Evolutionary conservation across 2,797 vertebrate genomes (phyloP).

Genomic region (Morus bassanus): DNA sequence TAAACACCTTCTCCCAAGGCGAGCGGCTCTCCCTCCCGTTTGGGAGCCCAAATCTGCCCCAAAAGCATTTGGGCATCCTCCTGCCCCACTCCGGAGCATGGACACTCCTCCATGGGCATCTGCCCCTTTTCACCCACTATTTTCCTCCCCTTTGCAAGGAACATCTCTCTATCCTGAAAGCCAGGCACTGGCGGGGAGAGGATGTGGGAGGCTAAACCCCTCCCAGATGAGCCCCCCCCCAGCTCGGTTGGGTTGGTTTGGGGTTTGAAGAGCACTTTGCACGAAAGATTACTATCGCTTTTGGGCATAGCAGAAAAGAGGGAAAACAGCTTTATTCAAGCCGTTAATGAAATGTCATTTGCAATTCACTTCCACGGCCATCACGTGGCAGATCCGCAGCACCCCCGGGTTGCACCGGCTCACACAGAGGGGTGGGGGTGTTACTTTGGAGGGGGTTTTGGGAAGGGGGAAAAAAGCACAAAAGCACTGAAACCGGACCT

Average conservation of each 20-base stretch:
- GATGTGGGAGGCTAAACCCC: rapidly evolving
- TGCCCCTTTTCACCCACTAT: rapidly evolving
- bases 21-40: not conserved
- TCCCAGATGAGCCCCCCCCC: too few relatives aligned
- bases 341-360: conserved; percentile 74
- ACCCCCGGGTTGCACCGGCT: not conserved
- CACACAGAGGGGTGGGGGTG: not conserved
- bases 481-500: rapidly evolving
- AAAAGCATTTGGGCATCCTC: not conserved
- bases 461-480: not conserved
- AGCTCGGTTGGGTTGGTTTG: not conserved
- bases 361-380: conserved; percentile 48
- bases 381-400: conserved; percentile 13
- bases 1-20: not conserved
- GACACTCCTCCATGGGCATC: rapidly evolving
- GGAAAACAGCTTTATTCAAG: conserved; percentile 69
- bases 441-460: not conserved
- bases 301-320: conserved; percentile 34
- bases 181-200: not conserved
- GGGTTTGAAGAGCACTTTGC: not conserved
- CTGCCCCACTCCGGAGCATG: rapidly evolving
- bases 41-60: not conserved
- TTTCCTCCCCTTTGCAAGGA: not conserved
- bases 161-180: rapidly evolving
- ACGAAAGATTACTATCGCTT: not conserved